Conservation (phyloP, 2,113 vertebrate species). For the Podarcis raffonei region DNA sequence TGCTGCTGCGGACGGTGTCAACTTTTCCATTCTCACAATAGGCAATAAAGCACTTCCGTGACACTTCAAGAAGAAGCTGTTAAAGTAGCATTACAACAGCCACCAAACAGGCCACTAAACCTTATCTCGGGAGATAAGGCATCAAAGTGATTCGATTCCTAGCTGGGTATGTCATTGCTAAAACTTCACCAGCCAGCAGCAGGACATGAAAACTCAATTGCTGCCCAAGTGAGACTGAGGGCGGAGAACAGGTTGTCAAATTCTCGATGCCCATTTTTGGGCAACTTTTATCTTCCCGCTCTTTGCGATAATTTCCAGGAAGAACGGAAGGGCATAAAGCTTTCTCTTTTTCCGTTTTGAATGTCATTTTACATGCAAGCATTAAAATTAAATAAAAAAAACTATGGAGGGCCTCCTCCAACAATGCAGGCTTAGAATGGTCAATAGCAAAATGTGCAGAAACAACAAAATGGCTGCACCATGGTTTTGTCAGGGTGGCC, state of each 20-base stretch:
- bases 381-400: neutral
- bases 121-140: slow-evolving; percentile 64
- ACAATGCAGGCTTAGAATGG: neutral
- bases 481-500: no score
- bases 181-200: neutral
- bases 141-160: slow-evolving; percentile 73
- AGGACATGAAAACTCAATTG: slow-evolving; percentile 38
- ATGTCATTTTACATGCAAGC: slow-evolving; percentile 24
- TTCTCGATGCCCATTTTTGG: slow-evolving; percentile 32
- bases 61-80: slow-evolving; percentile 63
- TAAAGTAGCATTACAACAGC: slow-evolving; percentile 37
- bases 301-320: slow-evolving; percentile 31
- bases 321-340: slow-evolving; percentile 10
- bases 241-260: slow-evolving; percentile 45
- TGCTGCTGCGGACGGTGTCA: slow-evolving; percentile 44
- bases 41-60: slow-evolving; percentile 47
- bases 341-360: slow-evolving; percentile 8
- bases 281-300: slow-evolving; percentile 43
- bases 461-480: slow-evolving; percentile 2
- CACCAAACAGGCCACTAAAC: slow-evolving; percentile 49
- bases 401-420: neutral
- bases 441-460: no score
- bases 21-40: slow-evolving; percentile 49
- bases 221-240: neutral
- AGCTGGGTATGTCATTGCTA: slow-evolving; percentile 33